Percentiles rank a stretch among this genome's conserved stretches.
Evolutionary conservation across 1,140 invertebrate genomes (phyloP).

Genomic region (Zaprionus ornatus): DNA sequence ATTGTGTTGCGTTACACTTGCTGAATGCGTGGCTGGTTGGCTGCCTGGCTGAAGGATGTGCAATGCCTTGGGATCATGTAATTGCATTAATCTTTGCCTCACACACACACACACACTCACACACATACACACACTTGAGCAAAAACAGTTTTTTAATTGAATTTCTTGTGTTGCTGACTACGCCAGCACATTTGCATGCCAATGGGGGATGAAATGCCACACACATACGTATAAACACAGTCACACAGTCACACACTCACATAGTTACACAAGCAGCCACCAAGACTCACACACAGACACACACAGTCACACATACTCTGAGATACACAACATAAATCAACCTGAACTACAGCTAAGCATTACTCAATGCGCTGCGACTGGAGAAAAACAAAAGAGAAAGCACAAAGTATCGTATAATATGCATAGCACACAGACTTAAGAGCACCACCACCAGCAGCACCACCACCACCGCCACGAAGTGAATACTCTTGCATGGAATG

Average conservation of each 20-base stretch:
- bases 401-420: conserved; percentile 1
- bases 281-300: background rate
- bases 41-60: conserved; percentile 29
- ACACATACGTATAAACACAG: conserved; percentile 6
- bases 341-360: conserved; percentile 28
- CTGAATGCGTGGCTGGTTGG: conserved; percentile 13
- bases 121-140: background rate
- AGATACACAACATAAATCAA: conserved; percentile 30
- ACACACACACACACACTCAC: conserved; percentile 7
- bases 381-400: conserved; percentile 10
- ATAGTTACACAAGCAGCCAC: background rate
- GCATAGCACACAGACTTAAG: background rate
- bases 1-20: conserved; percentile 26
- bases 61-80: conserved; percentile 40
- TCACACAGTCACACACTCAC: conserved; percentile 1
- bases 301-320: background rate
- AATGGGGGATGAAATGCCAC: conserved; percentile 28
- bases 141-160: conserved; percentile 68
- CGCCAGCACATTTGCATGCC: conserved; percentile 23
- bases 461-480: background rate
- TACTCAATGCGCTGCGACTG: conserved; percentile 27
- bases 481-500: background rate
- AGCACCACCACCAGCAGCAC: background rate
- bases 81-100: conserved; percentile 47
- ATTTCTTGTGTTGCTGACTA: conserved; percentile 41